These are phyloP conservation scores for Caiman crocodilus DNA, from an alignment of 2,797 vertebrate species.

Conservation along the genomic window DNA sequence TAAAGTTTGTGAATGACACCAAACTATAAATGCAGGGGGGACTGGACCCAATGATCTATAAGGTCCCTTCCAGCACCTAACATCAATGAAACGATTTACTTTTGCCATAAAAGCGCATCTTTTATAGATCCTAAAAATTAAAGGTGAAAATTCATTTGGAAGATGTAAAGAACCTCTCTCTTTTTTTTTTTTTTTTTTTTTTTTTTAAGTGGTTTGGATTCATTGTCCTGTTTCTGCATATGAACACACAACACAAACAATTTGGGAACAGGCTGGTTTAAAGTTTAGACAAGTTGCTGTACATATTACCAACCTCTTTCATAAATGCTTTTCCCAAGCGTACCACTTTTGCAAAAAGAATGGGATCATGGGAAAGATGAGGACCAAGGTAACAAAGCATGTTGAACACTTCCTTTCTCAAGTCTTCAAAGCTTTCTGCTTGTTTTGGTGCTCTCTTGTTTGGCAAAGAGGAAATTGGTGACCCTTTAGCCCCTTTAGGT, in stretches of 20 bases:
- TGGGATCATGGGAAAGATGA: conserved; percentile 95
- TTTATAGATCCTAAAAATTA: background rate
- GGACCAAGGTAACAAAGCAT: conserved; percentile 98
- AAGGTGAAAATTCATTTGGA: background rate
- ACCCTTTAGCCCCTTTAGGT: conserved; percentile 94
- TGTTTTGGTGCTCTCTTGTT: conserved; percentile 90
- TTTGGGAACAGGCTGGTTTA: background rate
- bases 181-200: no score
- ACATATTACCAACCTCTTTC: conserved; percentile 92
- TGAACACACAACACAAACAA: background rate
- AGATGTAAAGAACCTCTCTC: background rate
- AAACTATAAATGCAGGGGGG: no score
- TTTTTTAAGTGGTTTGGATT: background rate
- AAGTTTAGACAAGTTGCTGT: background rate
- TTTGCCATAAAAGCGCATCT: background rate
- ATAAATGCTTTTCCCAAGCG: conserved; percentile 97
- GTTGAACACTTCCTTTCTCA: conserved; percentile 92
- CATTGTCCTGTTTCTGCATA: background rate
- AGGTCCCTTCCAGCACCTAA: no score
- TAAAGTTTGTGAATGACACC: no score
- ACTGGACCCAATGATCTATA: no score
- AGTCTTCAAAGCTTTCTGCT: conserved; percentile 92
- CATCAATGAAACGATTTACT: background rate
- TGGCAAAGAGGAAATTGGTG: conserved; percentile 84
- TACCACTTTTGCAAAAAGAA: conserved; percentile 96